Conservation (phyloP, 2,113 vertebrate genomes). For the Anolis sagrei region DNA sequence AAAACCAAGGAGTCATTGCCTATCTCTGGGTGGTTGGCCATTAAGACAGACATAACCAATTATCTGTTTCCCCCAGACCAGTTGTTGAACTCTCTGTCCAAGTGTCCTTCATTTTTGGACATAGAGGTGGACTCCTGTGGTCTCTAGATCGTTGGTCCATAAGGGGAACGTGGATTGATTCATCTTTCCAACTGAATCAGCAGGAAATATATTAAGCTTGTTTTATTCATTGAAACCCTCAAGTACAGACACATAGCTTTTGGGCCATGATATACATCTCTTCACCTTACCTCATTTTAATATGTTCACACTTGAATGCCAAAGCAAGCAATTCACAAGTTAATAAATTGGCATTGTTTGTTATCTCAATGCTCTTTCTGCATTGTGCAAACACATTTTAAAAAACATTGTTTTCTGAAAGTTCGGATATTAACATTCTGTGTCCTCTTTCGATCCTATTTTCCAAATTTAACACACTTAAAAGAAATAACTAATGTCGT, state of each 20-base stretch:
- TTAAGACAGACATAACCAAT: constrained; percentile 26
- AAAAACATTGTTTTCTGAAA: constrained; percentile 1
- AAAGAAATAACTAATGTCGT: no score
- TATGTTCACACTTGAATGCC: background rate
- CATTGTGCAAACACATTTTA: background rate
- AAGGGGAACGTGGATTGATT: background rate
- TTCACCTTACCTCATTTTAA: background rate
- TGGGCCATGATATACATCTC: background rate
- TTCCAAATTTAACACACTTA: no score
- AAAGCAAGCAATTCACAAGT: background rate
- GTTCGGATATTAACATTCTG: background rate
- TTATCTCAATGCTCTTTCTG: background rate
- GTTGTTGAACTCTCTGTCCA: constrained; percentile 8
- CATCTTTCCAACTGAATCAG: constrained; percentile 11
- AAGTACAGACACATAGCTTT: background rate
- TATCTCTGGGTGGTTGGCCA: constrained; percentile 10
- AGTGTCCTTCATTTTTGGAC: constrained; percentile 27
- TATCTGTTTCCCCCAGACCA: constrained; percentile 8
- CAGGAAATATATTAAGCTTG: background rate
- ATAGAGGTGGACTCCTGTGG: background rate
- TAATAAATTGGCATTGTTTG: background rate
- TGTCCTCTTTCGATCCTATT: no score
- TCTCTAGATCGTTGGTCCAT: background rate
- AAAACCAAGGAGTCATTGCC: background rate
- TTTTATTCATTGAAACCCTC: background rate